phyloP scores from a whole-genome alignment of 2,797 vertebrate species.

The Fistularia tabacaria region DNA sequence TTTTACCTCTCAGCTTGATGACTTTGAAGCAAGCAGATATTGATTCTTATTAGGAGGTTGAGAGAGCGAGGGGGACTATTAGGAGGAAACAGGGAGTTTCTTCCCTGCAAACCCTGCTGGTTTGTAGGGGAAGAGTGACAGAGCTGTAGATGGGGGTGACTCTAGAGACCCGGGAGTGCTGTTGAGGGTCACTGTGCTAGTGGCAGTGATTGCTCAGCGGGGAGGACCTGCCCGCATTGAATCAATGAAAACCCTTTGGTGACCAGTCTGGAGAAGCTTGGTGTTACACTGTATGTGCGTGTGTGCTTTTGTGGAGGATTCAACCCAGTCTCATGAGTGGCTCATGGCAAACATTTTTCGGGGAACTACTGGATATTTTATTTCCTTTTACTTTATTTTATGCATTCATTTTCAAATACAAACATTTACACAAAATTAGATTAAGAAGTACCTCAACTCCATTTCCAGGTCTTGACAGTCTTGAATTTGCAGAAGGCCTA shows the following conservation, averaged over 20 bases:
- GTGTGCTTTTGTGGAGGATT: no score
- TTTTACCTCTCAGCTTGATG: slow-evolving; percentile 63
- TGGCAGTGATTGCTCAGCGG: slow-evolving; percentile 21
- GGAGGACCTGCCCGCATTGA: slow-evolving; percentile 28
- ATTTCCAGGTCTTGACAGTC: no score
- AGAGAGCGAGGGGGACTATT: slow-evolving; percentile 26
- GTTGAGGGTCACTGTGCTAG: slow-evolving; percentile 22
- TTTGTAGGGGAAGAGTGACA: slow-evolving; percentile 15
- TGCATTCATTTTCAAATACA: no score
- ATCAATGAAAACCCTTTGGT: not conserved
- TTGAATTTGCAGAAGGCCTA: no score
- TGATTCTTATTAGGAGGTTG: slow-evolving; percentile 62
- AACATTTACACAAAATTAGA: no score
- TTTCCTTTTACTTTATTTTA: no score
- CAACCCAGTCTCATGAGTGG: no score
- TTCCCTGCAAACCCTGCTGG: not conserved
- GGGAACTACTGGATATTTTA: no score
- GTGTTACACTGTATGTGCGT: no score
- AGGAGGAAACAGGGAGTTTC: slow-evolving; percentile 15
- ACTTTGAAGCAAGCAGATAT: slow-evolving; percentile 57
- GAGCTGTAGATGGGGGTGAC: slow-evolving; percentile 10
- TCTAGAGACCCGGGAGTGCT: slow-evolving; percentile 16
- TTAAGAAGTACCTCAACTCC: no score
- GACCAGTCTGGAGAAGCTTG: no score
- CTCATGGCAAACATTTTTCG: no score